A percentile compares a stretch with the other conserved stretches of the same genome.
Conservation (phyloP, 2,888 invertebrate genomes). For the Catotricha subobsoleta region DNA sequence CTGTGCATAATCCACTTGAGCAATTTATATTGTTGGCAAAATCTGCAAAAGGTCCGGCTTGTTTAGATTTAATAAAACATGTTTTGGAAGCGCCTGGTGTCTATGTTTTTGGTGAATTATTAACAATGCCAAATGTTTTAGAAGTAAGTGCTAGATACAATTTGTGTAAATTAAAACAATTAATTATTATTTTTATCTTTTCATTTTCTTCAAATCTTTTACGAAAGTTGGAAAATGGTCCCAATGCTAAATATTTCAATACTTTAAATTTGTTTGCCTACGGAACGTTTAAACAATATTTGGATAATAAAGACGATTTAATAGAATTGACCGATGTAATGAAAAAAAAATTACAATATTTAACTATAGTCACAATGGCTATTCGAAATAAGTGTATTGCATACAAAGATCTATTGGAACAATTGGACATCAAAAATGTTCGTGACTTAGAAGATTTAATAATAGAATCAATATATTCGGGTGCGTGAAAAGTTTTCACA, state of each 20-base stretch:
- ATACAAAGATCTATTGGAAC: constrained; percentile 64
- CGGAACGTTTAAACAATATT: constrained; percentile 82
- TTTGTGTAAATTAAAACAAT: too few relatives aligned
- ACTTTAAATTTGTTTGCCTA: constrained; percentile 86
- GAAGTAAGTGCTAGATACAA: constrained; percentile 59
- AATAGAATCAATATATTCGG: constrained; percentile 95
- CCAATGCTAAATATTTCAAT: constrained; percentile 56
- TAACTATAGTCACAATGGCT: constrained; percentile 85
- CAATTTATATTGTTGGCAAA: constrained; percentile 83
- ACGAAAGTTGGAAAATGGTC: constrained; percentile 50
- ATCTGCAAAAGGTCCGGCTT: constrained; percentile 74
- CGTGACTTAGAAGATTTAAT: constrained; percentile 90
- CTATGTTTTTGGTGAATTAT: constrained; percentile 84
- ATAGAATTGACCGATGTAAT: constrained; percentile 63
- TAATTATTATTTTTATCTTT: too few relatives aligned
- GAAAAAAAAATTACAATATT: constrained; percentile 79
- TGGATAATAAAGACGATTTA: constrained; percentile 52
- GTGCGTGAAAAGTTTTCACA: constrained; percentile 27
- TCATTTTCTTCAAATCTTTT: too few relatives aligned
- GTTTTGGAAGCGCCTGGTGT: constrained; percentile 83
- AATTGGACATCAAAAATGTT: constrained; percentile 79
- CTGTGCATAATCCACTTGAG: constrained; percentile 51
- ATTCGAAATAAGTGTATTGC: constrained; percentile 85
- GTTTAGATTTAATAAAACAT: constrained; percentile 77
- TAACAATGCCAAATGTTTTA: constrained; percentile 79